Base-by-base conservation (phyloP, 2,888 invertebrate genomes). In the Drosophila kuntzei region DNA sequence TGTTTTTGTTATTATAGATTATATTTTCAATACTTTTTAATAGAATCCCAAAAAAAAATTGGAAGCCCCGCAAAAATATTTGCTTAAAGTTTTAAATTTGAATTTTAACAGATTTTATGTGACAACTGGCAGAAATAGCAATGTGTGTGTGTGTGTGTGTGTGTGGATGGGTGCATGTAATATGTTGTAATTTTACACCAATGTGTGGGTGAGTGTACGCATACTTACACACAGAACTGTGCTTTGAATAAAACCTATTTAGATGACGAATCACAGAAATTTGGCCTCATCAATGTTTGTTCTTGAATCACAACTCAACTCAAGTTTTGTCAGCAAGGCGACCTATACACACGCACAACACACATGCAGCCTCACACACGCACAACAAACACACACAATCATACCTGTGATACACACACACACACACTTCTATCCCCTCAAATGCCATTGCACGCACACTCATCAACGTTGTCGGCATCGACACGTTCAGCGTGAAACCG, bases 201-300 rank as follows among this genome's bases (percentile, higher is more conserved):
- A 22, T 44, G 49, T 53, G 49, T 51, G 55, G 43, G 29, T 43
- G 50, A 55, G 39, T 55, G 36, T 65, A 61, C 16, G 43, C 34
- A 41, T 71, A 43, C 55, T 50, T 55, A 36, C 20, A 43, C 43
- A 43, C 43, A 60, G 18, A 14, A 41, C 5, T 54, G 58, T 34
- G 70, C 57, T 58, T 27, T 53, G 59, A 57, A 51, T 61, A 71
- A 89, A 89, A 84, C 85, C 89, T 85, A 85, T 85, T 85, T 84
- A 76, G 77, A 87, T 89, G 89, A 89, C 87, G 81, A 84, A 89
- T 89, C 79, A 73, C 88, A 78, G 87, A 84, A 88, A 89, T 89
- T 89, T 89, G 78, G 78, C 74, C 87, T 79, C 89, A 89, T 87
- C 89, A 89, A 80, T 89, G 87, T 89, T 83, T 71, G 71, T 69